Base-by-base conservation (phyloP, 2,797 vertebrate species). In the Odontamblyopus lacepedii region DNA sequence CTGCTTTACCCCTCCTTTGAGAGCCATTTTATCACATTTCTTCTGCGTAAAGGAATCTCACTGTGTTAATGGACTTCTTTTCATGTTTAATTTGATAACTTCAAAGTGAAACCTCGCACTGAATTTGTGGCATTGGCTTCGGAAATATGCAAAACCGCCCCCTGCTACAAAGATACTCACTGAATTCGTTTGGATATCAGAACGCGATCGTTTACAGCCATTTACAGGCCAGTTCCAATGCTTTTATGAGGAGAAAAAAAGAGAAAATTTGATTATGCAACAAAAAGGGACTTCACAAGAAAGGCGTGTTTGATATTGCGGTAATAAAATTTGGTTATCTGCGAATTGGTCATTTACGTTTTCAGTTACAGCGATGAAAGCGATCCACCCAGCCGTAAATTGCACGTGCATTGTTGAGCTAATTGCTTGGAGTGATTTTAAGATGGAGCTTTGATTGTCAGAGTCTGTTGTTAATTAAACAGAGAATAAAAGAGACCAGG, bases 51-150 rank as follows among this genome's bases (percentile, higher is more conserved):
- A 77, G 71, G 78, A 79, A 83, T 87, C 66, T 71, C 80, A 83
- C 86, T 76, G 81, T 77, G 76, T 51, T 84, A 89, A 91, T 85
- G 72, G 80, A 83, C 81, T 75, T 73, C 78, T 85, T 87, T 89
- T 89, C 80, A 78, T 87, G 75, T 87, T 84, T 81, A 69, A 79
- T 76, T 83, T 73, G 70, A 78, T 62, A 83, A 79, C 76, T 84
- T 90, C 81, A 87, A 88, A 92, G 87, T 83, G 94, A 91, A 92
- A 83, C 87, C 88, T 77, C 80, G 74, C 76, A 89, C 91, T 50
- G 92, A 95, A 94, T 93, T 92, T 92, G 93, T 92, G 91, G 90
- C 84, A 76, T 90, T 90, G 93, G 90, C 91, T 93, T 89, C 82
- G 87, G 91, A 57, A 57, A 81, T 95, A 93, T 30, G 38, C 92